Percentiles rank a stretch among this genome's conserved stretches.
phyloP scores from a whole-genome alignment of 2,113 vertebrate genomes.

The Naja naja region DNA sequence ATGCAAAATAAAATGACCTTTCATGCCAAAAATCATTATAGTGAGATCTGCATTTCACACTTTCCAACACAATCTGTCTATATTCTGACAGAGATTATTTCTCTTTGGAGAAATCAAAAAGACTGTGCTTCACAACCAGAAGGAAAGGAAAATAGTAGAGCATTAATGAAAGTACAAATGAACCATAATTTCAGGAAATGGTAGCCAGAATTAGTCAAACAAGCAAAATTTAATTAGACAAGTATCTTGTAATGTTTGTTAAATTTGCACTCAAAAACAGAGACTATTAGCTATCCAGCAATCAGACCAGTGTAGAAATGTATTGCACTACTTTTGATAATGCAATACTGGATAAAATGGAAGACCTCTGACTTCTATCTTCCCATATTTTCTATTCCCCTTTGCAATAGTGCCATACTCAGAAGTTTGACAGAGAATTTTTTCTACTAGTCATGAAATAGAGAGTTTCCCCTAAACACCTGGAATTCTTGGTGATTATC shows the following conservation, averaged over 20 bases:
- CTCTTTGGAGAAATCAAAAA: background rate
- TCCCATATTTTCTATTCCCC: background rate
- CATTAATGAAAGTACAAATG: background rate
- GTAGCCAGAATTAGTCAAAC: background rate
- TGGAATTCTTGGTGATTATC: background rate
- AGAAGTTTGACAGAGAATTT: background rate
- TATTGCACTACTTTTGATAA: background rate
- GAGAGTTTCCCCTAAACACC: background rate
- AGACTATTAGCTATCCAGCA: background rate
- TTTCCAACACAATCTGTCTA: background rate
- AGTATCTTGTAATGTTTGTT: background rate
- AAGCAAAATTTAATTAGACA: background rate
- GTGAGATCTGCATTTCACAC: background rate
- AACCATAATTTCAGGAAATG: background rate
- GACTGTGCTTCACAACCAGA: background rate
- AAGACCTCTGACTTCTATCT: background rate
- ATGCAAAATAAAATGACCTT: background rate
- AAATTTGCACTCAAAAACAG: background rate
- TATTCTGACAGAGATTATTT: background rate
- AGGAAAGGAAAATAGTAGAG: background rate
- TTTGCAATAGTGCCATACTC: background rate
- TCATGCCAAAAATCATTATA: background rate
- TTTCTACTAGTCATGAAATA: background rate
- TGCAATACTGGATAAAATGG: background rate
- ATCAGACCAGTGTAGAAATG: background rate